Evolutionary conservation across 2,113 vertebrate species (phyloP).

Genomic region (Podiceps cristatus): DNA sequence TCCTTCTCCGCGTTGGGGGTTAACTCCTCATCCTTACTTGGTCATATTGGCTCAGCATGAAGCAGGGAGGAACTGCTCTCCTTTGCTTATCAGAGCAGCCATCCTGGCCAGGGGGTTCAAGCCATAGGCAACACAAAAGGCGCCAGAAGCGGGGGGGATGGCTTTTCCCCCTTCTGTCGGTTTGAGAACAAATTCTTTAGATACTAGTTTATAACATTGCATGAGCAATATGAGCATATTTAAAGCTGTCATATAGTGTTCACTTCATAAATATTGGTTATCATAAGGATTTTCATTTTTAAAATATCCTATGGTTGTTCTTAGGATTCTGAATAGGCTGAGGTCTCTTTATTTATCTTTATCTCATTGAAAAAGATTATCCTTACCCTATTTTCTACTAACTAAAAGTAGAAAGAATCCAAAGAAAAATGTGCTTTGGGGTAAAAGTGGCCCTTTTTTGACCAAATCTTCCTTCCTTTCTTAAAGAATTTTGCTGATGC

Average conservation of each 20-base stretch:
- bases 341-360: background rate
- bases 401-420: background rate
- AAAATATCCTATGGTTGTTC: background rate
- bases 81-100: no score
- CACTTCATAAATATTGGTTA: background rate
- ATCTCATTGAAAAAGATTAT: background rate
- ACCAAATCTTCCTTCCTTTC: constrained; percentile 28
- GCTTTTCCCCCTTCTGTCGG: no score
- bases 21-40: no score
- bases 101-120: no score
- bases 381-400: background rate
- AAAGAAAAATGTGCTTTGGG: constrained; percentile 14
- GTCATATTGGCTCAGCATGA: no score
- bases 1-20: no score
- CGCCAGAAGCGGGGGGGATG: no score
- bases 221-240: background rate
- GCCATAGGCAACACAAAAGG: no score
- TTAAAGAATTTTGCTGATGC: constrained; percentile 22
- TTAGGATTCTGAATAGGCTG: background rate
- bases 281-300: background rate
- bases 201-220: no score
- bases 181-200: no score
- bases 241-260: background rate
- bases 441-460: constrained; percentile 40
- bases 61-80: no score